These are phyloP conservation scores for Ceratoteleas bidentatus DNA, from an alignment of 1,140 invertebrate species.

Conservation along the genomic window DNA sequence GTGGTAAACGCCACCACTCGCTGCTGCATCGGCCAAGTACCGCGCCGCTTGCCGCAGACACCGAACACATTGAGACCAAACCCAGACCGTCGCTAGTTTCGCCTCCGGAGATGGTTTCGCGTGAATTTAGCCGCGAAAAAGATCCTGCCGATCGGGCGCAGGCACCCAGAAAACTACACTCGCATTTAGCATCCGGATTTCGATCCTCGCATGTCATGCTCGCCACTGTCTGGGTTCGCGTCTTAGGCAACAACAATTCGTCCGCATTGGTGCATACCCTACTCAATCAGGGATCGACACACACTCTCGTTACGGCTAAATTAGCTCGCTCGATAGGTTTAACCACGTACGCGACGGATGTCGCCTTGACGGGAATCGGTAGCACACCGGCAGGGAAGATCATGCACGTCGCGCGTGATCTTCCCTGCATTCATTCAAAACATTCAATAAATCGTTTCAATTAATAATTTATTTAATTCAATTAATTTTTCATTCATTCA, in stretches of 20 bases:
- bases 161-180: too few species aligned
- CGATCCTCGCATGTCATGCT: background rate
- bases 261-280: background rate
- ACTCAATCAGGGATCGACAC: constrained; percentile 5
- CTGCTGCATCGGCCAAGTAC: background rate
- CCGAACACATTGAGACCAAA: too few species aligned
- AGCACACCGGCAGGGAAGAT: background rate
- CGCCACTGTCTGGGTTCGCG: background rate
- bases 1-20: background rate
- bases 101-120: too few species aligned
- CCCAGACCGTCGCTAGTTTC: too few species aligned
- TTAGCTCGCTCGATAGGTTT: background rate
- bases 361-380: constrained; percentile 3
- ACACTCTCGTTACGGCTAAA: background rate
- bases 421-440: too few species aligned
- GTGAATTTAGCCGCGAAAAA: background rate
- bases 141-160: too few species aligned
- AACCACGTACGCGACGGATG: background rate
- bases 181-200: too few species aligned
- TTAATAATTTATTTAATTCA: too few species aligned
- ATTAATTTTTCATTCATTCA: too few species aligned
- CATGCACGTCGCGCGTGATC: too few species aligned
- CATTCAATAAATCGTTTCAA: too few species aligned
- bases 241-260: background rate
- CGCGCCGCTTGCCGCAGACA: too few species aligned